Percentiles rank a stretch among this genome's conserved stretches.
Evolutionary conservation across 2,797 vertebrate genomes (phyloP).

Genomic region (Pseudotriccus pelzelni): DNA sequence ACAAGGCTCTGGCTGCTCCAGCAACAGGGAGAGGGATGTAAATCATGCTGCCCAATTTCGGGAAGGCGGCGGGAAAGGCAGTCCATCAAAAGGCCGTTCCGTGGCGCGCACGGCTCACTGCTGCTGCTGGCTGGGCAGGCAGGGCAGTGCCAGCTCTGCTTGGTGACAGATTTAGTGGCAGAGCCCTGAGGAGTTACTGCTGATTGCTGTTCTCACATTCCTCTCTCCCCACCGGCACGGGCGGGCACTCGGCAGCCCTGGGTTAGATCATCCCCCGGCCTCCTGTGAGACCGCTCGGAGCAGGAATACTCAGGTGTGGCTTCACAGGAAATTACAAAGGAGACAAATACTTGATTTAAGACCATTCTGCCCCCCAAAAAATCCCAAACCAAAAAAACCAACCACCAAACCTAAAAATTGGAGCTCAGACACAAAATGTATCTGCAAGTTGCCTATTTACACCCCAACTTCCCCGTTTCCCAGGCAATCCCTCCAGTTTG

Average conservation of each 20-base stretch:
- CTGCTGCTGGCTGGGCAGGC: not conserved
- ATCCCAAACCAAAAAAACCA: not conserved
- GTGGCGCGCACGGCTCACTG: not conserved
- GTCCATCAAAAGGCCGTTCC: conserved; percentile 60
- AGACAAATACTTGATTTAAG: not conserved
- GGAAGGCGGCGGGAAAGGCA: conserved; percentile 5
- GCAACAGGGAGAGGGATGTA: conserved; percentile 28
- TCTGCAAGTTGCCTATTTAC: not conserved
- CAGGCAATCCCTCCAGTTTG: not conserved
- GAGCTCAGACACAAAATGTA: not conserved
- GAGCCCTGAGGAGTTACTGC: conserved; percentile 10
- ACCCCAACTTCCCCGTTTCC: not conserved
- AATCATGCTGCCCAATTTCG: conserved; percentile 18
- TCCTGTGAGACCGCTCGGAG: not conserved
- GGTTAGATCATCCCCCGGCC: conserved; percentile 29
- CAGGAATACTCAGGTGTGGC: not conserved
- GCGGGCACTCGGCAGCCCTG: not conserved
- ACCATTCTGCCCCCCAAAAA: not conserved
- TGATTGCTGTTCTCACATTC: conserved; percentile 6
- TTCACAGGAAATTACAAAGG: not conserved
- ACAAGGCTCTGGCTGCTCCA: conserved; percentile 41
- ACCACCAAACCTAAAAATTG: not conserved
- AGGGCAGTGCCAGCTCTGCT: not conserved
- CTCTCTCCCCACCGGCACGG: not conserved
- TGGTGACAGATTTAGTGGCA: conserved; percentile 17